Conservation (phyloP, 2,888 invertebrate species). For the Agrochola litura region DNA sequence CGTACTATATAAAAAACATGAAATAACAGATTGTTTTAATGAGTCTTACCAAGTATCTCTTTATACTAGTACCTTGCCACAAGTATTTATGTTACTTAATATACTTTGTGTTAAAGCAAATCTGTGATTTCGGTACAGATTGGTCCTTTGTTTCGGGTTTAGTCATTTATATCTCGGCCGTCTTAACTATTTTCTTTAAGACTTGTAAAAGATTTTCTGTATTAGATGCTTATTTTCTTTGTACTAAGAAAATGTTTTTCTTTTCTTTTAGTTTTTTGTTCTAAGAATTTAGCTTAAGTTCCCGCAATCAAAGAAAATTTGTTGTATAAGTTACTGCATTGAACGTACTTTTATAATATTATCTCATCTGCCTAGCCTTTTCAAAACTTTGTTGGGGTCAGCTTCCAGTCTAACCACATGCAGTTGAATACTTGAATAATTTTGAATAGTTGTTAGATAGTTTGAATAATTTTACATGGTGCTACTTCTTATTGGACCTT, state of each 20-base stretch:
- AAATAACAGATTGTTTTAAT: neutral
- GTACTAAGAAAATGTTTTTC: neutral
- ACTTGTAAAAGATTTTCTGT: conserved; percentile 8
- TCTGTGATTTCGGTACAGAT: conserved; percentile 22
- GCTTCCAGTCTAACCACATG: no score
- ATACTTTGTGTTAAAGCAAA: conserved; percentile 9
- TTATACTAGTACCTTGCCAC: neutral
- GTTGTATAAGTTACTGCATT: neutral
- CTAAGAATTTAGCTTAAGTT: neutral
- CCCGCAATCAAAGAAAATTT: neutral
- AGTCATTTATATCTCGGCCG: conserved; percentile 14
- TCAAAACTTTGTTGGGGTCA: no score
- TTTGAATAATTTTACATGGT: no score
- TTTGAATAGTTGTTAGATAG: no score
- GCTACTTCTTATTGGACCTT: no score
- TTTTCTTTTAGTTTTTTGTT: neutral
- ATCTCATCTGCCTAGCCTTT: neutral
- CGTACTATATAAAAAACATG: neutral
- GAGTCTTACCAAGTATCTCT: neutral
- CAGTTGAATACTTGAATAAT: no score
- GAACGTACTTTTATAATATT: no score
- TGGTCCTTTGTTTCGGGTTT: conserved; percentile 24
- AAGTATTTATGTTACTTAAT: neutral
- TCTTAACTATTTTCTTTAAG: conserved; percentile 21
- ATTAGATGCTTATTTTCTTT: conserved; percentile 7